Evolutionary conservation across 2,797 vertebrate species (phyloP), one percentile per base, ranked within the genome.

Genomic region (Allobates femoralis): DNA sequence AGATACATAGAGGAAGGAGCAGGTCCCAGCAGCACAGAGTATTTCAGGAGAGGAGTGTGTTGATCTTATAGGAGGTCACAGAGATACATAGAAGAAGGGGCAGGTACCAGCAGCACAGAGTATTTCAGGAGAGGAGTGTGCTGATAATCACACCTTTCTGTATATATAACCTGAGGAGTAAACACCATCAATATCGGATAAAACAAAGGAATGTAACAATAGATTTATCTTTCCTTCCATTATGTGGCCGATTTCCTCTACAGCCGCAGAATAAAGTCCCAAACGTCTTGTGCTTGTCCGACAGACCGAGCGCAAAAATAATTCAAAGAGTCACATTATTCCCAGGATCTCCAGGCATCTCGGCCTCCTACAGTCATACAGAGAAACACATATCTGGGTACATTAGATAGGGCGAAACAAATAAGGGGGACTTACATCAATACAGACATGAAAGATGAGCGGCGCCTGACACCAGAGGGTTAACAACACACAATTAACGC

Each of bases 401-500:
- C 21, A 84, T 84, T 84, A 76, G 58, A 77, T 23, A 26, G 34
- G 83, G 71, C 83, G 66, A 84, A 64, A 77, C 56, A 76, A 84
- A 77, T 77, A 77, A 32, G 62, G 26, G 53, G 83, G 28, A 84
- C 66, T 66, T 18, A 66, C 37, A 62, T 66, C 58, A 64, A 77
- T 77, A 58, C 73, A 7, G 11, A 26, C 62, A 51, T 66, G 71
- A 53, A 23, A 10, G 32, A 77, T 84, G 18, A 64, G 58, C 46
- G 2, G 71, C 5, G 60, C 50, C 46, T 19, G 8, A 55, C 37
- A 37, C 15, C 5, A 19, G 10, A 74, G 21, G 34, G 26, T 14
- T 16, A 32, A 50, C 23, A 18, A 23, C 62, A 64, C 7, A 76
- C 46, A 34, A 76, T 84, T 46, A 84, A 15, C n/a, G 34, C 21